Evolutionary conservation across 2,797 vertebrate genomes (phyloP), one percentile per base, ranked within the genome.

Genomic region (Cyprinodon diabolis): DNA sequence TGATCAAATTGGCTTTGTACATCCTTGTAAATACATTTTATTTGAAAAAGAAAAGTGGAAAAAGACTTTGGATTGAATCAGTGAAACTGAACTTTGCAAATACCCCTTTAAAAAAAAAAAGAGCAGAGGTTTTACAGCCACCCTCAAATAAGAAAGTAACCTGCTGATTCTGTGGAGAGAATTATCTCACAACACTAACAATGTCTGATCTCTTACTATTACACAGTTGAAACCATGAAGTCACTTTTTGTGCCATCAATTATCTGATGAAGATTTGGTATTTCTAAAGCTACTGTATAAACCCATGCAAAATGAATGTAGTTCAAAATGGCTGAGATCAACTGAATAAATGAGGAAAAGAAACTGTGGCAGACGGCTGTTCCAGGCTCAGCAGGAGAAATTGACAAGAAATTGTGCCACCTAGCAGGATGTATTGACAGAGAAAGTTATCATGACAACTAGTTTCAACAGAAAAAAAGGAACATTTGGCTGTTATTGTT

Each of bases 401-500:
- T 57, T 56, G 68, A 56, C 15, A 56, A 56, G 52, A 21, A 69
- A 45, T 45, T 14, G 57, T 71, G 70, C 21, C 19, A 23, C 55
- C 48, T n/a, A 23, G 40, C 45, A 23, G 30, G 58, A 51, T 15
- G 17, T 5, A 60, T 25, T 37, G 13, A 17, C 58, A 54, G 21
- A 51, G 17, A 21, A 30, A 40, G 70, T 52, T 25, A 35, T n/a
- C 48, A 72, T 62, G 58, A 58, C 69, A 71, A 40, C 45, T 57
- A 23, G 69, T 21, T 72, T 54, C 14, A 25, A 23, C 21, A 23
- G 21, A 66, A 66, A 47, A 49, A 12, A 63, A 30, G 30, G 21
- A 63, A 45, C 11, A 23, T 12, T 43, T 55, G 9, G 54, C n/a
- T 12, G 54, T 10, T n/a, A n/a, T 4, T 10, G 10, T 55, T 55